phyloP scores from a whole-genome alignment of 1,140 invertebrate species.

The Cydia strobilella region DNA sequence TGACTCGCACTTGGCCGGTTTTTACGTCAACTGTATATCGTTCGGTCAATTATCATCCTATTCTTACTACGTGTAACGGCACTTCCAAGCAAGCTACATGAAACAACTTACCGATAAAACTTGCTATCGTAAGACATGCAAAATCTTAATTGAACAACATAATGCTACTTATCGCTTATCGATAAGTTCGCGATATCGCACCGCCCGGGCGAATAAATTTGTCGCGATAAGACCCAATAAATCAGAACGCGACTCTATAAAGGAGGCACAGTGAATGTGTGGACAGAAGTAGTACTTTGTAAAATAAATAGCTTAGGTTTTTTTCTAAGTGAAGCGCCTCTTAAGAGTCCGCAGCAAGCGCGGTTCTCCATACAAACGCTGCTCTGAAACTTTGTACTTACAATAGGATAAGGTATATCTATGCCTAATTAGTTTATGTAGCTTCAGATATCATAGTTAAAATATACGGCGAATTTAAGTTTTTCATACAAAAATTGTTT shows the following conservation, averaged over 20 bases:
- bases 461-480: too few relatives aligned
- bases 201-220: slow-evolving; percentile 34
- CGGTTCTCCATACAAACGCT: too few relatives aligned
- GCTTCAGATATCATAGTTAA: too few relatives aligned
- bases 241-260: slow-evolving; percentile 32
- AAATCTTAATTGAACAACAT: slow-evolving; percentile 30
- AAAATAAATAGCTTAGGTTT: too few relatives aligned
- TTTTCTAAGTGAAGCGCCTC: too few relatives aligned
- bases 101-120: slow-evolving; percentile 7
- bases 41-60: background rate
- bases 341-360: too few relatives aligned
- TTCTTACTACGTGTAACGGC: background rate
- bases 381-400: too few relatives aligned
- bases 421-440: too few relatives aligned
- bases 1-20: too few relatives aligned
- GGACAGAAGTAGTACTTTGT: background rate
- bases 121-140: slow-evolving; percentile 19
- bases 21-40: too few relatives aligned
- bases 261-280: background rate
- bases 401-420: too few relatives aligned
- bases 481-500: too few relatives aligned
- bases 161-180: slow-evolving; percentile 17
- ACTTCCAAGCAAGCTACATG: background rate
- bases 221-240: slow-evolving; percentile 35
- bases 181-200: slow-evolving; percentile 34